Evolutionary conservation across 2,113 vertebrate genomes (phyloP).

Genomic region (Tragelaphus imberbis): DNA sequence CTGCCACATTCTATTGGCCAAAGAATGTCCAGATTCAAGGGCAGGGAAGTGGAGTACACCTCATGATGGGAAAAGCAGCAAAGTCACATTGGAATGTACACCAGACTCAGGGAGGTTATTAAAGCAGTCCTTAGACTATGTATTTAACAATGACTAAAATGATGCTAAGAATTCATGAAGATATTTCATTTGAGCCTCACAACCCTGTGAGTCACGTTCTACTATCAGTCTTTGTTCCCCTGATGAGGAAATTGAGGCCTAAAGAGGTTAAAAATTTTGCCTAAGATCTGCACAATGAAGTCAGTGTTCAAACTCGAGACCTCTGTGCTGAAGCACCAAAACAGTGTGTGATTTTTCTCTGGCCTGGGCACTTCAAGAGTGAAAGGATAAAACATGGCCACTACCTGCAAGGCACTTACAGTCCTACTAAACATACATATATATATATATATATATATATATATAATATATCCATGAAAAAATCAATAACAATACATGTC

Average conservation of each 20-base stretch:
- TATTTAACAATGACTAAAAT: background rate
- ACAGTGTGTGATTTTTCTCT: background rate
- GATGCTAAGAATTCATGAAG: background rate
- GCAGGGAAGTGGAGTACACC: background rate
- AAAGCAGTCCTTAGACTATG: background rate
- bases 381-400: background rate
- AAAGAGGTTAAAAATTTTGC: background rate
- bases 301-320: background rate
- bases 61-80: background rate
- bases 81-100: background rate
- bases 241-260: background rate
- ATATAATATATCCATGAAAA: background rate
- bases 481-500: background rate
- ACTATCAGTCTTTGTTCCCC: background rate
- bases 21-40: slow-evolving; percentile 6
- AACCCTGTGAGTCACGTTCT: background rate
- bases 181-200: background rate
- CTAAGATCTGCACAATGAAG: background rate
- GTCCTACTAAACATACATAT: background rate
- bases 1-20: background rate
- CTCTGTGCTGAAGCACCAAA: background rate
- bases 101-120: background rate
- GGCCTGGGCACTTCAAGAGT: background rate
- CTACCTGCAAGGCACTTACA: background rate
- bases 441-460: background rate